phyloP scores from a whole-genome alignment of 2,113 vertebrate genomes.

The Amazona guildingii region DNA sequence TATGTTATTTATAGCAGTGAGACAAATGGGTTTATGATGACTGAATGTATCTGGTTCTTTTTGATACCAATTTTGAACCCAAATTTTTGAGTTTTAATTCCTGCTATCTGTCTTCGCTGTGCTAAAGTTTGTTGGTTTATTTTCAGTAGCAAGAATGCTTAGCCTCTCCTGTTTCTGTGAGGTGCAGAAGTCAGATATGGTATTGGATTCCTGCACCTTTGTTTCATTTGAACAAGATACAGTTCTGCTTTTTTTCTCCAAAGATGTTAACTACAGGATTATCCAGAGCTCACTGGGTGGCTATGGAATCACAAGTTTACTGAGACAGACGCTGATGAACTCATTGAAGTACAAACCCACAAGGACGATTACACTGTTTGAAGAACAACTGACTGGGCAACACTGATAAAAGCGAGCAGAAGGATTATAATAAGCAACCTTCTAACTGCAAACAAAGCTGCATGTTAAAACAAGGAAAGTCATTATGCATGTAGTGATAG shows the following conservation, averaged over 20 bases:
- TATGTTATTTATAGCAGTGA: background rate
- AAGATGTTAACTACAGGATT: background rate
- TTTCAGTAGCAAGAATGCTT: background rate
- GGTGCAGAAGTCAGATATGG: background rate
- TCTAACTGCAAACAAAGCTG: background rate
- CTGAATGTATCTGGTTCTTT: background rate
- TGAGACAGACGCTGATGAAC: background rate
- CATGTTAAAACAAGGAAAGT: background rate
- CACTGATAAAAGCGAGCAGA: background rate
- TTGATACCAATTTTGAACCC: fast-evolving
- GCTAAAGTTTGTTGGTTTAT: background rate
- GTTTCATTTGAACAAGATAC: background rate
- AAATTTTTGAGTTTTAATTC: background rate
- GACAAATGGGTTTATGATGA: background rate
- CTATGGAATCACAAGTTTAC: background rate
- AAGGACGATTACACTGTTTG: background rate
- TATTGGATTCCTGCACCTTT: background rate
- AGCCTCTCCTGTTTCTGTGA: background rate
- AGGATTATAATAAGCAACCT: background rate
- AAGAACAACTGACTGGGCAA: background rate
- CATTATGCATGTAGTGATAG: background rate
- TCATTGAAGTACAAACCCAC: background rate
- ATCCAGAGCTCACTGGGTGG: background rate
- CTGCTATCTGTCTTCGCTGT: background rate
- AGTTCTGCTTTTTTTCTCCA: background rate